Percentiles rank a stretch among this genome's conserved stretches.
phyloP scores from a whole-genome alignment of 2,888 invertebrate genomes.

The Caenorhabditis afra region DNA sequence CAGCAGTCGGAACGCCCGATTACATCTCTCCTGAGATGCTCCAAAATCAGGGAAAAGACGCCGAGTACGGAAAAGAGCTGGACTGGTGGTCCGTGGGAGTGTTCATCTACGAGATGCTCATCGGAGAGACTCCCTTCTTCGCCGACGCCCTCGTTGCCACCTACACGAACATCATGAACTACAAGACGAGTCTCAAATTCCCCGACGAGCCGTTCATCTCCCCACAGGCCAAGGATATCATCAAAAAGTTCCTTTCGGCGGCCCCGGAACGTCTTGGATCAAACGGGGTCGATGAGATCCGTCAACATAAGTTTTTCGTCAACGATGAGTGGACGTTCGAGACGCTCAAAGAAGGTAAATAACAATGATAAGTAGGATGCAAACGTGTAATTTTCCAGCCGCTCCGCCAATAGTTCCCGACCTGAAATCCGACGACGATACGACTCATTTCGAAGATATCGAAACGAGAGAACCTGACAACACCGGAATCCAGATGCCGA shows the following conservation, averaged over 20 bases:
- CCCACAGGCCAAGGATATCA: slow-evolving; percentile 83
- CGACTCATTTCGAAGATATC: slow-evolving; percentile 96
- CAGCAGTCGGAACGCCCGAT: slow-evolving; percentile 99
- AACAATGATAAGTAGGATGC: neutral
- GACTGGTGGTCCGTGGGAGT: slow-evolving; percentile 92
- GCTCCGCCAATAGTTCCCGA: slow-evolving; percentile 97
- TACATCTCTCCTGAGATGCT: slow-evolving; percentile 99
- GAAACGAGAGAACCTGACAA: slow-evolving; percentile 58
- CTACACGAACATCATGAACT: slow-evolving; percentile 99
- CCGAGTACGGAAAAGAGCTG: slow-evolving; percentile 94
- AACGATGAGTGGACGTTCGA: slow-evolving; percentile 99
- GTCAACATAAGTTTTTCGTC: slow-evolving; percentile 93
- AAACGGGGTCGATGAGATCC: slow-evolving; percentile 94
- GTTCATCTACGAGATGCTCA: slow-evolving; percentile 98
- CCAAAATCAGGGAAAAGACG: slow-evolving; percentile 95
- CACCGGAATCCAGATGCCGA: slow-evolving; percentile 95
- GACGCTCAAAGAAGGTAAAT: slow-evolving; percentile 87
- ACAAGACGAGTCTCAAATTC: slow-evolving; percentile 94
- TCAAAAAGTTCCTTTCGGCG: slow-evolving; percentile 88
- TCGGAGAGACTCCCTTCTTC: slow-evolving; percentile 96
- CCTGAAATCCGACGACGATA: slow-evolving; percentile 95
- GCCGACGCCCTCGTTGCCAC: slow-evolving; percentile 98
- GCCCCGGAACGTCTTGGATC: slow-evolving; percentile 85
- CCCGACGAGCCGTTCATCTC: slow-evolving; percentile 94
- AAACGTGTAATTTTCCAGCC: slow-evolving; percentile 66